Conservation (phyloP, 2,888 invertebrate species). For the Hydropsyche betteni region DNA sequence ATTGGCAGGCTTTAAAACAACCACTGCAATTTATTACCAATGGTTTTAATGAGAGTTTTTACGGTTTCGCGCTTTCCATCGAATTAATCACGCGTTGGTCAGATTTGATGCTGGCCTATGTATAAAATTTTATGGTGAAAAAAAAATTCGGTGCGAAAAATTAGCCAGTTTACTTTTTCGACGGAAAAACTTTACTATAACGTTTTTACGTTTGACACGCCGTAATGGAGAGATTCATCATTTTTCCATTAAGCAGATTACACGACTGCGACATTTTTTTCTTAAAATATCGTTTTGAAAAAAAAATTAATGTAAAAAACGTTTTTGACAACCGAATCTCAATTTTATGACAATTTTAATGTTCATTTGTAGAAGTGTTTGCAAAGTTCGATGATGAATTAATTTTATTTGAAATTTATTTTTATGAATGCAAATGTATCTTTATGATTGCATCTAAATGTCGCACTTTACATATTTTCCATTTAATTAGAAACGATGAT, state of each 20-base stretch:
- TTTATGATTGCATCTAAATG: neutral
- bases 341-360: too few relatives aligned
- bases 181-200: neutral
- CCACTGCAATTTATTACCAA: slow-evolving; percentile 18
- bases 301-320: neutral
- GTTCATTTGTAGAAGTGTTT: too few relatives aligned
- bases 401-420: too few relatives aligned
- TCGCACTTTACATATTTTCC: slow-evolving; percentile 2
- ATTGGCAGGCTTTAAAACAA: slow-evolving; percentile 45
- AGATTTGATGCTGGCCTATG: neutral
- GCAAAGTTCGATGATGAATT: too few relatives aligned
- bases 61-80: too few relatives aligned
- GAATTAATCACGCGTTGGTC: neutral
- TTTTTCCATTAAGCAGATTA: slow-evolving; percentile 30
- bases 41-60: neutral
- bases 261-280: neutral
- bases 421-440: neutral
- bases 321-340: neutral
- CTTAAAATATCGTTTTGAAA: slow-evolving; percentile 9
- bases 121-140: neutral
- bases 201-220: slow-evolving; percentile 21
- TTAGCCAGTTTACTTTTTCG: neutral
- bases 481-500: neutral
- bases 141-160: neutral
- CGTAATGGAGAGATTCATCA: slow-evolving; percentile 32